Evolutionary conservation across 2,888 invertebrate genomes (phyloP).

Genomic region (Anthrax anthrax): DNA sequence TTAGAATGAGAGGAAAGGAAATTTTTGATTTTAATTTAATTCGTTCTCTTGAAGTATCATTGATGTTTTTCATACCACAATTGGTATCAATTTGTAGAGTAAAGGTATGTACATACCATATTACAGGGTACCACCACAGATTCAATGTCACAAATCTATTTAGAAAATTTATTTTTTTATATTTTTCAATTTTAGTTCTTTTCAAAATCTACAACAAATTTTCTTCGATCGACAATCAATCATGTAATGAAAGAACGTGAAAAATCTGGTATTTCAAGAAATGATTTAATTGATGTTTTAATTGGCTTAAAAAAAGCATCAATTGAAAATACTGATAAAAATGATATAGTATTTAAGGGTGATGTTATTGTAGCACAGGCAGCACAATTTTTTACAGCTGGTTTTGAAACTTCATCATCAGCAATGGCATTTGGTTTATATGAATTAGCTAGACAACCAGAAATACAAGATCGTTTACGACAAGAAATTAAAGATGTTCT

Average conservation of each 20-base stretch:
- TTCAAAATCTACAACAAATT: conserved; percentile 20
- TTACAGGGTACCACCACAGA: no score
- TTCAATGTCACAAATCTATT: no score
- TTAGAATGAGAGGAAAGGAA: conserved; percentile 20
- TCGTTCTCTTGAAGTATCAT: conserved; percentile 21
- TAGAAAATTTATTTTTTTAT: background rate
- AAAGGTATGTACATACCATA: conserved; percentile 19
- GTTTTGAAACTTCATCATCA: conserved; percentile 33
- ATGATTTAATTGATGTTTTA: conserved; percentile 39
- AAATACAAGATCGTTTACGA: conserved; percentile 32
- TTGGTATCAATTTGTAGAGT: conserved; percentile 18
- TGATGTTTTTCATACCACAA: conserved; percentile 26
- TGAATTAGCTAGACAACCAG: conserved; percentile 31
- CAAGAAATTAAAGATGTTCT: conserved; percentile 32
- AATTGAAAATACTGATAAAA: conserved; percentile 27
- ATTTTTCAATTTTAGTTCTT: conserved; percentile 7
- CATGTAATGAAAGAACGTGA: conserved; percentile 33
- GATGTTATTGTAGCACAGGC: conserved; percentile 31
- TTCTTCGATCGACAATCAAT: conserved; percentile 30
- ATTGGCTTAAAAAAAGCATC: conserved; percentile 33
- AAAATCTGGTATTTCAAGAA: conserved; percentile 25
- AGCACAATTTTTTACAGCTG: conserved; percentile 31
- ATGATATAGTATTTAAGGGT: conserved; percentile 28
- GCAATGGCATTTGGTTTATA: conserved; percentile 35
- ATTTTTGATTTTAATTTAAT: conserved; percentile 17